Evolutionary conservation across 2,888 invertebrate species (phyloP).

Genomic region (Campaea margaritaria): DNA sequence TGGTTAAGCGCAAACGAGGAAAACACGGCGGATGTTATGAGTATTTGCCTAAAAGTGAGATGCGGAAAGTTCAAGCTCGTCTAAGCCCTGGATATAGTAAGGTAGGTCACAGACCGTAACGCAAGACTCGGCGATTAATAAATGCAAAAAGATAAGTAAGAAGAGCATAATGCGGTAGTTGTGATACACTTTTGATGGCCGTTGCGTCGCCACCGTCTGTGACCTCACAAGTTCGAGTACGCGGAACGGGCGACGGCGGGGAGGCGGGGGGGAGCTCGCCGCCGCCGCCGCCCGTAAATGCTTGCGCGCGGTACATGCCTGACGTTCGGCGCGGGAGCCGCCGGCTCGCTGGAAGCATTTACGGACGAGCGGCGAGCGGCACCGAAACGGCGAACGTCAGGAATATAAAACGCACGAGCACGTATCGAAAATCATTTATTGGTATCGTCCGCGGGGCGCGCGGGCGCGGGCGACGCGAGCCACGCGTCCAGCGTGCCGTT

Average conservation of each 20-base stretch:
- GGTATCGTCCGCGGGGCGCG: constrained; percentile 45
- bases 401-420: constrained; percentile 77
- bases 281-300: constrained; percentile 74
- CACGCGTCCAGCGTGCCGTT: constrained; percentile 74
- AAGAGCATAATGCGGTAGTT: too few relatives aligned
- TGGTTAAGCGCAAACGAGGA: too few relatives aligned
- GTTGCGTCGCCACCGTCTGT: too few relatives aligned
- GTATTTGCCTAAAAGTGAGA: too few relatives aligned
- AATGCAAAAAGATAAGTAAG: too few relatives aligned
- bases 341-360: constrained; percentile 79
- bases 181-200: too few relatives aligned
- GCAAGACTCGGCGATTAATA: too few relatives aligned
- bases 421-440: constrained; percentile 71
- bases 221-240: background rate
- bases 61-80: too few relatives aligned
- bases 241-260: constrained; percentile 7
- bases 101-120: too few relatives aligned
- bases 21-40: too few relatives aligned
- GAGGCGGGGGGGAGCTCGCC: constrained; percentile 30
- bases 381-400: constrained; percentile 84
- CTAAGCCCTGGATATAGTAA: too few relatives aligned
- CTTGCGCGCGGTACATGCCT: constrained; percentile 87
- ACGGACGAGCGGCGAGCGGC: constrained; percentile 79
- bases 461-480: constrained; percentile 33
- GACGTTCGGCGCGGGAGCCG: constrained; percentile 87